phyloP scores from a whole-genome alignment of 2,113 vertebrate species.

The Nycticorax nycticorax region DNA sequence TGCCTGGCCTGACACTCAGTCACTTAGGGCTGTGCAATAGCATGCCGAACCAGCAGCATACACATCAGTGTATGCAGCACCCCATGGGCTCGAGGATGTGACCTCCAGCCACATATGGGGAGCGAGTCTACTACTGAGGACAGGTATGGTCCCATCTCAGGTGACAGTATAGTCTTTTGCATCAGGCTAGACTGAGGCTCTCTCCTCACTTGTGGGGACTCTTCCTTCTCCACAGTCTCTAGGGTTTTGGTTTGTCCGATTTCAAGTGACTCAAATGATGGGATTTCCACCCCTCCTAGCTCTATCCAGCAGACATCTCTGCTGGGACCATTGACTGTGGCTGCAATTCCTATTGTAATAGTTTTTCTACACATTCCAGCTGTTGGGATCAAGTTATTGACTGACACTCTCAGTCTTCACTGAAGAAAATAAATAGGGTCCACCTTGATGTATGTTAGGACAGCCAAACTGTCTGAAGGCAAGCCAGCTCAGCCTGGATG shows the following conservation, averaged over 20 bases:
- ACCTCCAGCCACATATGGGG: background rate
- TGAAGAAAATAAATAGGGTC: background rate
- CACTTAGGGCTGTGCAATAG: background rate
- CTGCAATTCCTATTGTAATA: background rate
- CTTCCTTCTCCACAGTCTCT: background rate
- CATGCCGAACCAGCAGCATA: rapidly evolving
- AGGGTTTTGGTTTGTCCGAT: background rate
- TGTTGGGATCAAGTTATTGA: background rate
- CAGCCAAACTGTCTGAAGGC: background rate
- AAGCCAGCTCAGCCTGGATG: background rate
- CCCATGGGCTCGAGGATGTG: too few species aligned
- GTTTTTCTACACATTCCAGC: background rate
- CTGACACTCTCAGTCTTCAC: background rate
- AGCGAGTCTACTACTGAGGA: background rate
- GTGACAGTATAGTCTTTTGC: background rate
- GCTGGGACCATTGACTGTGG: background rate
- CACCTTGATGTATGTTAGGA: background rate
- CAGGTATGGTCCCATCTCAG: background rate
- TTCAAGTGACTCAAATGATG: background rate
- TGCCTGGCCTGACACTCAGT: background rate
- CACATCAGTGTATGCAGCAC: background rate
- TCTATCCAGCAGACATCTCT: background rate
- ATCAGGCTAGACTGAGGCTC: background rate
- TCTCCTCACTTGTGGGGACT: background rate
- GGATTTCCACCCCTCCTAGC: background rate